phyloP scores from a whole-genome alignment of 23 tunicate species.

The Diplosoma virens region DNA sequence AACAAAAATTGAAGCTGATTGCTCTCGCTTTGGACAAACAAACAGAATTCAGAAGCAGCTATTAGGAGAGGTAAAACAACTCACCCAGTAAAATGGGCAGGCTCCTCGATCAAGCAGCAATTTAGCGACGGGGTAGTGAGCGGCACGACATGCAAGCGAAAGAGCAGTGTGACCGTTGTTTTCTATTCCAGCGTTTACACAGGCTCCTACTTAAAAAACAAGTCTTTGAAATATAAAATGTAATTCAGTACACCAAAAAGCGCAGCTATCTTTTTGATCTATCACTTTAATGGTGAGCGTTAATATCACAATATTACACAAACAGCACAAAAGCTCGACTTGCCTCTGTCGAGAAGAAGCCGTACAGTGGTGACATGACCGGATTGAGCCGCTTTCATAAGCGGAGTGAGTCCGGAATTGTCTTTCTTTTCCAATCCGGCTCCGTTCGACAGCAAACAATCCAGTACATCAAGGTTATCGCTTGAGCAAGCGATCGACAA shows the following conservation, averaged over 20 bases:
- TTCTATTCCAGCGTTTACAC: constrained; percentile 64
- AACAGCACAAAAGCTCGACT: too few species aligned
- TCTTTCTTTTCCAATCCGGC: constrained; percentile 81
- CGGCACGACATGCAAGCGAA: constrained; percentile 88
- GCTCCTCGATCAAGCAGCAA: constrained; percentile 77
- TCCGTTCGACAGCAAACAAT: constrained; percentile 58
- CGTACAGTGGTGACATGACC: constrained; percentile 91
- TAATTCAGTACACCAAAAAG: background rate
- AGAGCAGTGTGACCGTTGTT: constrained; percentile 91
- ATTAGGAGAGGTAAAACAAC: too few species aligned
- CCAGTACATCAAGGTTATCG: constrained; percentile 80
- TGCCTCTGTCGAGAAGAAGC: too few species aligned
- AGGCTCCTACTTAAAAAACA: constrained; percentile 78
- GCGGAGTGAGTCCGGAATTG: constrained; percentile 87
- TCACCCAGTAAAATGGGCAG: constrained; percentile 83
- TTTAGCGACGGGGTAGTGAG: constrained; percentile 83
- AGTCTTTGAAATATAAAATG: background rate
- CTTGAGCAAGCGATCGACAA: constrained; percentile 83
- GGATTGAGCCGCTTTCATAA: constrained; percentile 86
- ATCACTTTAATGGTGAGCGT: too few species aligned
- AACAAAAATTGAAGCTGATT: too few species aligned
- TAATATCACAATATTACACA: too few species aligned
- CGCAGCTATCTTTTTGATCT: background rate
- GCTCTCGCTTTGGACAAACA: too few species aligned
- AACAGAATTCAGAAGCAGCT: too few species aligned